Evolutionary conservation across 2,888 invertebrate species (phyloP).

Genomic region (Latrodectus hesperus): DNA sequence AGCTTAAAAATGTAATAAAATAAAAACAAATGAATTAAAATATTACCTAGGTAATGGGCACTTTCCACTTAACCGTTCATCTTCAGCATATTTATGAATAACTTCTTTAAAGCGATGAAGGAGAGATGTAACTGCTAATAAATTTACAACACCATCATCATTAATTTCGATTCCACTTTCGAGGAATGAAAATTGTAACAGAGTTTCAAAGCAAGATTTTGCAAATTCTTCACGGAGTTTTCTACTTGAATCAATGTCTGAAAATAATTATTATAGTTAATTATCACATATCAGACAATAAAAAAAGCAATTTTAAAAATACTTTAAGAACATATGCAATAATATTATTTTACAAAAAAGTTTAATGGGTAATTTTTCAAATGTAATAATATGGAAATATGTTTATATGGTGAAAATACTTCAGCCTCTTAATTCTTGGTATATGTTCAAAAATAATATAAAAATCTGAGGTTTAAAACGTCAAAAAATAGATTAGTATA

Average conservation of each 20-base stretch:
- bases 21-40: background rate
- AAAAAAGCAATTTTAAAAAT: background rate
- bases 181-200: slow-evolving; percentile 90
- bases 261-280: slow-evolving; percentile 52
- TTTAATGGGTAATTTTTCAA: too few relatives aligned
- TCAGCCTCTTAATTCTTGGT: too few relatives aligned
- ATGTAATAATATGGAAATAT: too few relatives aligned
- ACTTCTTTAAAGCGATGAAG: slow-evolving; percentile 95
- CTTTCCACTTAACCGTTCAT: slow-evolving; percentile 87
- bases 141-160: slow-evolving; percentile 77
- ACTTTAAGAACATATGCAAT: background rate
- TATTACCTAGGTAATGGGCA: slow-evolving; percentile 86
- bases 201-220: slow-evolving; percentile 95
- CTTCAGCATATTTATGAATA: slow-evolving; percentile 88
- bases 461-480: too few relatives aligned
- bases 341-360: too few relatives aligned
- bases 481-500: too few relatives aligned
- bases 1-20: too few relatives aligned
- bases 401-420: too few relatives aligned
- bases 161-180: slow-evolving; percentile 69
- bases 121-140: slow-evolving; percentile 89
- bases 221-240: slow-evolving; percentile 95
- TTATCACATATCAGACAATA: background rate
- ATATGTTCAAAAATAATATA: too few relatives aligned
- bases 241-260: slow-evolving; percentile 85